Base-by-base conservation (phyloP, 2,113 vertebrate species). In the Ptychochromis oligacanthus region DNA sequence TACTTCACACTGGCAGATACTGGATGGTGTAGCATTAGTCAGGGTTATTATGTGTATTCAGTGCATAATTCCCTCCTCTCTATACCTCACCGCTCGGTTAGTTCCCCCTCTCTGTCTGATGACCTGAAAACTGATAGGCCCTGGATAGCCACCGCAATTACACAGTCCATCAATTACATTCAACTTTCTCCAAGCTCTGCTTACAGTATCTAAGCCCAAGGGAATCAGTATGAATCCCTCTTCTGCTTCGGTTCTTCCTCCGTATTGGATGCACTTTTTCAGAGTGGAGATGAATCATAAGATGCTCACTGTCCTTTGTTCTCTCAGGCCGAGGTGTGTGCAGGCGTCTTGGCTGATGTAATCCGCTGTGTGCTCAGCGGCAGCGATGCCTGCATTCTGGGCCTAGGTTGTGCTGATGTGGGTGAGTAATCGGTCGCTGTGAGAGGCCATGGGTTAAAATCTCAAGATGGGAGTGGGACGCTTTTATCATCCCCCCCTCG, bases 291-390 rank as follows among this genome's bases (percentile, higher is more conserved):
- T 92, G 92, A 92, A 64, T 93, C 93, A 86, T 57, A 34, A 91
- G 80, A 83, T 38, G 65, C 84, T 58, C 1, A 18, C 72, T 83
- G 76, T 91, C 49, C 60, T 91, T 91, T 89, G 67, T 89, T 87
- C 85, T 74, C 20, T 55, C 77, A 95, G 94, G 87, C 90, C 1
- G 94, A 95, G 89, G 89, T 95, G 77, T 89, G 94, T 52, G 82
- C 92, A 1, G 93, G 92, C 75, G 86, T 94, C 84, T 46, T 95
- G 93, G 59, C 88, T 93, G 94, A 95, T 36, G 92, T 94, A 90
- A 94, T 95, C 90, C 93, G 93, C 77, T 94, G 92, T 6, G 93
- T 94, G 78, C 91, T 94, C 55, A 93, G 92, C 14, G 93, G 94
- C 86, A 93, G 77, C 52, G 90, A 95, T 24, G 94, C 92, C 80